Percentiles rank a stretch among this genome's conserved stretches.
Evolutionary conservation across 2,113 vertebrate species (phyloP).

Genomic region (Thalassarche chlororhynchos): DNA sequence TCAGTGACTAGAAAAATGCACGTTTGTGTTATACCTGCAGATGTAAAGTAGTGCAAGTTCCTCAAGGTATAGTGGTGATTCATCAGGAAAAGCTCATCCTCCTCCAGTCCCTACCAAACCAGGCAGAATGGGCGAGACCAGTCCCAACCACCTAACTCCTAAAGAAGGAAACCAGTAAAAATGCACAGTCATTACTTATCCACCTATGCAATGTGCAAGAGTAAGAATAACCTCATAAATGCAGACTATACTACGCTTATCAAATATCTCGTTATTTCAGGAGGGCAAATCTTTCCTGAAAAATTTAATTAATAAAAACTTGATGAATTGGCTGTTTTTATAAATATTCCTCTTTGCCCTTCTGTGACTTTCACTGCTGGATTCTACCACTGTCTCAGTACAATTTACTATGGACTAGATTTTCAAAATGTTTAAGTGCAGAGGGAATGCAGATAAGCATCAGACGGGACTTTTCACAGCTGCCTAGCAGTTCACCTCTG

Average conservation of each 20-base stretch:
- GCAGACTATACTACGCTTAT: rapidly evolving
- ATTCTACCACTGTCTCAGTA: neutral
- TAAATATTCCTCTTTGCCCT: neutral
- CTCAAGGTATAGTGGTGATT: neutral
- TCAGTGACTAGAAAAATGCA: neutral
- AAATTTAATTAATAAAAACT: neutral
- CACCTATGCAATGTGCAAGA: neutral
- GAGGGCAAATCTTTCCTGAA: neutral
- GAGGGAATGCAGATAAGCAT: neutral
- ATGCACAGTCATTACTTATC: neutral
- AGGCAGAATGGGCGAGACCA: neutral
- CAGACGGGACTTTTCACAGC: neutral
- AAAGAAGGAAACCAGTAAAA: neutral
- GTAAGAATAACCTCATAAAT: neutral
- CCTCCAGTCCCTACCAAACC: neutral
- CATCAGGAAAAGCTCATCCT: neutral
- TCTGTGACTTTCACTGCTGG: neutral
- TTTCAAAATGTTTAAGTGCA: neutral
- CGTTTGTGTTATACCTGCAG: rapidly evolving
- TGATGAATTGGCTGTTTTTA: neutral
- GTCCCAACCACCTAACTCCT: neutral
- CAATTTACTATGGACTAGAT: neutral
- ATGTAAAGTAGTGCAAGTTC: neutral
- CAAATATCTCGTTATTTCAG: neutral
- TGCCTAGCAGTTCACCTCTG: neutral